Evolutionary conservation across 2,797 vertebrate species (phyloP), one percentile per base, ranked within the genome.

Genomic region (Oryzias sinensis): DNA sequence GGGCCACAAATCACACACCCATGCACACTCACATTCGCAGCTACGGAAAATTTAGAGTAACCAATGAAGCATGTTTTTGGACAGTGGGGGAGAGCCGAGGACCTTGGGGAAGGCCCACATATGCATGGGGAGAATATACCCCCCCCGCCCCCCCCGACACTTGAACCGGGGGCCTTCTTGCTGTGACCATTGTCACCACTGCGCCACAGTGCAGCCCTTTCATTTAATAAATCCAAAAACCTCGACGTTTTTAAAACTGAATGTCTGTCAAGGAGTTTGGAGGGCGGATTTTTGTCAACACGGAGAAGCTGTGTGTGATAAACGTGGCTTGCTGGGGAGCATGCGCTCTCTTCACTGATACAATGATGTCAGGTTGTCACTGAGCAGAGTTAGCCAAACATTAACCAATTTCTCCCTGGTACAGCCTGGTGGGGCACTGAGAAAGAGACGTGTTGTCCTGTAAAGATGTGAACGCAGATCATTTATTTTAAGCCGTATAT

Each of bases 311-410:
- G 62, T 64, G 56, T 49, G 51, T 40, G 41, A 71, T 81, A 72
- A 82, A 84, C 27, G 49, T 16, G 14, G 65, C 68, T 80, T 63
- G 62, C 48, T 65, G 62, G 52, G 18, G 50, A 46, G 53, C 50
- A 18, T 29, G 29, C 41, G 42, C 5, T 18, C 20, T 59, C 55
- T 46, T 59, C 22, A 59, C 51, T 42, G 47, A 62, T 17, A 37
- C 54, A 27, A 18, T 73, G 75, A 77, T 74, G 74, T 87, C 69
- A 75, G 43, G 68, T 65, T 47, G 64, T 61, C 56, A 65, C 45
- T 62, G 63, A 49, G 58, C n/a, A 63, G 54, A 74, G 41, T 62
- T 56, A 49, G 69, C 59, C 4, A 33, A 80, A 74, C 76, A 71
- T 61, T 66, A 64, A 78, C 67, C 69, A 20, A 11, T 58, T 16